Conservation (phyloP, 1,140 invertebrate species). For the Lerema accius region DNA sequence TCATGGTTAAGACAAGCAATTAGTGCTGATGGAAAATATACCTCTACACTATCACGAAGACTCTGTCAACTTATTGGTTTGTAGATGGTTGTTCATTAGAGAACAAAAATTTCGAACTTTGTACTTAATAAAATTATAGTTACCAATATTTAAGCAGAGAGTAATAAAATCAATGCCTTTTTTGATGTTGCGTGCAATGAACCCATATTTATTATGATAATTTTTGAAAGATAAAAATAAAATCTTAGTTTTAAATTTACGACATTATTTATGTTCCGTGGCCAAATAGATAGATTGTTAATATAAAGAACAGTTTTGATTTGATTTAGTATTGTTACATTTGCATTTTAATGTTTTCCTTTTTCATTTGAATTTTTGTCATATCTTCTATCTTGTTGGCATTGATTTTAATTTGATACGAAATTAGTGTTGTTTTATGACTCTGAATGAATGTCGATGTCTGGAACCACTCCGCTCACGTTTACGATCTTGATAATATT, state of each 20-base stretch:
- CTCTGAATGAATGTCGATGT: slow-evolving; percentile 26
- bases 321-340: slow-evolving; percentile 36
- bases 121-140: no score
- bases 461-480: slow-evolving; percentile 17
- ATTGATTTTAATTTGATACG: slow-evolving; percentile 41
- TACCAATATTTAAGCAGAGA: no score
- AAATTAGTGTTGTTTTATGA: slow-evolving; percentile 45
- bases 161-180: no score
- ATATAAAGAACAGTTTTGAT: slow-evolving; percentile 14
- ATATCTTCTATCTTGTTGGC: slow-evolving; percentile 42
- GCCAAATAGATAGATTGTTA: slow-evolving; percentile 1
- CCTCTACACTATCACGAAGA: neutral
- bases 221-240: neutral
- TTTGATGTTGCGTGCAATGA: no score
- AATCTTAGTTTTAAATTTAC: neutral
- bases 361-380: slow-evolving; percentile 31
- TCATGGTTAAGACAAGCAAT: slow-evolving; percentile 16
- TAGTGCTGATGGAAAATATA: slow-evolving; percentile 4
- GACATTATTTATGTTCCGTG: slow-evolving; percentile 1
- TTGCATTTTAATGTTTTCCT: slow-evolving; percentile 27
- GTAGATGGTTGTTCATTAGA: no score
- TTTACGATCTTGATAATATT: slow-evolving; percentile 32
- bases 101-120: no score
- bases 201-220: no score
- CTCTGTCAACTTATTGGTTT: neutral